Percentiles rank a stretch among this genome's conserved stretches.
Evolutionary conservation across 2,113 vertebrate species (phyloP).

Genomic region (Agapornis roseicollis): DNA sequence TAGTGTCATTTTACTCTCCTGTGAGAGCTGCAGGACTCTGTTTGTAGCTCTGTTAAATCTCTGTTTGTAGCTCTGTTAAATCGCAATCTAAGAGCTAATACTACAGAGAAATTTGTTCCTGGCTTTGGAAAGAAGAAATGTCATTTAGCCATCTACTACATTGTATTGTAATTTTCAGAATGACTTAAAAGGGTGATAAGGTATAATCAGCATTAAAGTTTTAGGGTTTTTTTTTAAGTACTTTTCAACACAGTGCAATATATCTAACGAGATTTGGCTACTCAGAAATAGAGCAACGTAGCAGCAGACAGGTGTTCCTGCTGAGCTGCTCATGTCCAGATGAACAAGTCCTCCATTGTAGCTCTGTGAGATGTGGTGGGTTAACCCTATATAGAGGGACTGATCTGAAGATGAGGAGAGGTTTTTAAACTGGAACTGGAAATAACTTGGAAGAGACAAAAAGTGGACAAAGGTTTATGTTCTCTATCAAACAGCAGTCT

Average conservation of each 20-base stretch:
- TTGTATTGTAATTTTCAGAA: not conserved
- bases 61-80: not conserved
- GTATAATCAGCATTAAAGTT: not conserved
- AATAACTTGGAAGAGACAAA: not conserved
- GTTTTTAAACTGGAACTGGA: not conserved
- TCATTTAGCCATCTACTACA: not conserved
- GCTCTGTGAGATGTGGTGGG: not conserved
- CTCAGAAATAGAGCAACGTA: not conserved
- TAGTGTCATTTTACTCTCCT: not conserved
- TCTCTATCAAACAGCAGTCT: not conserved
- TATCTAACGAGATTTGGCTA: not conserved
- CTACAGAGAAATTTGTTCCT: not conserved
- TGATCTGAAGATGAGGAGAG: not conserved
- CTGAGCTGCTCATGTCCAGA: not conserved
- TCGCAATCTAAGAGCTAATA: not conserved
- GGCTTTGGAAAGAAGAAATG: not conserved
- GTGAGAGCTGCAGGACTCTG: not conserved
- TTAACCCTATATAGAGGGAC: not conserved
- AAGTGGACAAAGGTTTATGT: not conserved
- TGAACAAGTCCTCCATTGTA: not conserved
- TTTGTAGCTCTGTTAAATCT: not conserved
- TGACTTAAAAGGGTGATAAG: not conserved
- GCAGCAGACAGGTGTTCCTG: not conserved
- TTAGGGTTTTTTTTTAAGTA: not conserved
- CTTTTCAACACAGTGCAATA: not conserved